Base-by-base conservation (phyloP, 2,113 vertebrate genomes). In the Grus americana region DNA sequence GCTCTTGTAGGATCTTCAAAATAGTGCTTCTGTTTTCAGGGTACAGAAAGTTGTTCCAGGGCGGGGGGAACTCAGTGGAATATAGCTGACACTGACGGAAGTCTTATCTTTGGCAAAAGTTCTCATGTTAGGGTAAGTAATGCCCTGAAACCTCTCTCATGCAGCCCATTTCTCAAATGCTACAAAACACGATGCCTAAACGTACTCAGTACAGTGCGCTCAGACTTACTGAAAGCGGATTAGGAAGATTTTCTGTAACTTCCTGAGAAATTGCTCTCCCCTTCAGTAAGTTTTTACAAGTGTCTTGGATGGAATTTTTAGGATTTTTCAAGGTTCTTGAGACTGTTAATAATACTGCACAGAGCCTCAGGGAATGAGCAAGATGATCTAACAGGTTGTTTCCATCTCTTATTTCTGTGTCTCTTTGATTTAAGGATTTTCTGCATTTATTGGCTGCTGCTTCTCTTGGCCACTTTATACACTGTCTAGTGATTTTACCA, bases 341-440 rank as follows among this genome's bases (percentile, higher is more conserved):
- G 78, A 80, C 38, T 79, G 85, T 92, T 97, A 94, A 88, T 94
- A 91, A 92, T 80, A 42, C 76, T 79, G n/a, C 76, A 74, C 44
- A 44, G 40, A 62, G 74, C 94, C 86, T 68, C 62, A 12, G 93
- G 89, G 93, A 91, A 92, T 67, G 71, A 79, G 55, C 23, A 62
- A 78, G 81, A 74, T 87, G 68, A 74, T 95, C 91, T 92, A 93
- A 96, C 85, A 81, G 74, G 90, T 90, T 95, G 85, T 95, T 97
- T 95, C 79, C 76, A 54, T 85, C 87, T 81, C 87, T 95, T 93
- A 79, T 88, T 96, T 92, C 66, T 80, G 50, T 91, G 83, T 93
- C 86, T 91, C 83, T 94, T 87, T 93, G 93, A 97, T 92, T 94
- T 97, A 95, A 93, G 85, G 88, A 96, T 96, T 96, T 97, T 97